Percentiles rank a stretch among this genome's conserved stretches.
Conservation (phyloP, 1,140 invertebrate species). For the Pogonus chalceus region DNA sequence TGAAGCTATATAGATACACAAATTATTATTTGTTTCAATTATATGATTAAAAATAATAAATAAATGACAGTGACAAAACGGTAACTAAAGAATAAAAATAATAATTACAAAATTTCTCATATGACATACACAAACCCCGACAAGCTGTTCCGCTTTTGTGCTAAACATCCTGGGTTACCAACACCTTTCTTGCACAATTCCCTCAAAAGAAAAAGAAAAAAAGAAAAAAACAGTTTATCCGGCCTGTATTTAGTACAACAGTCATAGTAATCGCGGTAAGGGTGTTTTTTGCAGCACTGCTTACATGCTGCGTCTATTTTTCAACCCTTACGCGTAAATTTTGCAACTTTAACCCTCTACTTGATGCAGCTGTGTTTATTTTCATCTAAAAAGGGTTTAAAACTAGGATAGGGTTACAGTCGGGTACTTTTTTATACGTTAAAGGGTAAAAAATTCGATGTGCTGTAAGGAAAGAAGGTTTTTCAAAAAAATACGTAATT, state of each 20-base stretch:
- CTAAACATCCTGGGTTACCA: neutral
- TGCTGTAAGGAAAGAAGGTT: neutral
- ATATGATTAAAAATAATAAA: too few relatives aligned
- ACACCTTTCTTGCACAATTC: neutral
- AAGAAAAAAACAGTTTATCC: neutral
- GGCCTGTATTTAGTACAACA: neutral
- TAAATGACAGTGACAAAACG: too few relatives aligned
- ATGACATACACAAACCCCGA: too few relatives aligned
- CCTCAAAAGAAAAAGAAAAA: neutral
- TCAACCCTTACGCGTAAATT: neutral
- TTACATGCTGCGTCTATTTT: neutral
- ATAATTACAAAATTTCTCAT: too few relatives aligned
- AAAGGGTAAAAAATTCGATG: conserved; percentile 1
- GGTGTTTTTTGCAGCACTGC: neutral
- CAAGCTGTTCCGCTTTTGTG: too few relatives aligned
- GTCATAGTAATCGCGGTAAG: neutral
- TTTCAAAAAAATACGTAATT: neutral
- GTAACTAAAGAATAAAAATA: too few relatives aligned
- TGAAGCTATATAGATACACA: too few relatives aligned
- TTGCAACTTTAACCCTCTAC: neutral
- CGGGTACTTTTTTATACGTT: neutral
- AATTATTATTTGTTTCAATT: too few relatives aligned
- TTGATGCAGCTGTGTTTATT: neutral
- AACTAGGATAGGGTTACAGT: neutral
- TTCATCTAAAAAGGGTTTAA: conserved; percentile 1